Evolutionary conservation across 2,113 vertebrate genomes (phyloP).

Genomic region (Notarius quadriscutis): DNA sequence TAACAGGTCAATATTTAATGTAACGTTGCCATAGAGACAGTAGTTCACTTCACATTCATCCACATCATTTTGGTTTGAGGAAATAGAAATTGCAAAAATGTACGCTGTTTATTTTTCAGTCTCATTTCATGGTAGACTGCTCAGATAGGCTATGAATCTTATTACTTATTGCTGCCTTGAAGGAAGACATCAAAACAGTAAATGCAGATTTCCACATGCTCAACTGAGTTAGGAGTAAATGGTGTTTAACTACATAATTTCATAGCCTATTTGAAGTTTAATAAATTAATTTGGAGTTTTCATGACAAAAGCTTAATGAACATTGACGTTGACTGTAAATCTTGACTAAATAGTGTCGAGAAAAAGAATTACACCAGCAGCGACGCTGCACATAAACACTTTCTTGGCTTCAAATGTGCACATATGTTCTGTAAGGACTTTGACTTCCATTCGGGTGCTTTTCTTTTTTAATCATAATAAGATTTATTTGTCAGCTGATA

Average conservation of each 20-base stretch:
- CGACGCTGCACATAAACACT: neutral
- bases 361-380: neutral
- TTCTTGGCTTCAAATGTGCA: neutral
- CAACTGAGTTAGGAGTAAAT: neutral
- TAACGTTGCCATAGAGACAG: neutral
- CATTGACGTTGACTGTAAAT: neutral
- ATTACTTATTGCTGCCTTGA: neutral
- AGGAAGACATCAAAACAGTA: neutral
- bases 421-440: neutral
- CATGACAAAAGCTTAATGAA: neutral
- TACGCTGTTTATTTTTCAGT: neutral
- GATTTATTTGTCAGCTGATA: no score
- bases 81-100: neutral
- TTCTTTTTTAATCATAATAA: no score
- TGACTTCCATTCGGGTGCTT: neutral
- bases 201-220: neutral
- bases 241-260: constrained; percentile 6
- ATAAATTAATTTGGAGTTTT: neutral
- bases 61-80: neutral
- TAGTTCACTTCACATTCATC: neutral
- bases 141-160: neutral
- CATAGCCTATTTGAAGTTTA: neutral
- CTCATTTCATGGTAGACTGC: neutral
- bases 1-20: neutral
- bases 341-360: neutral